Percentiles rank a stretch among this genome's conserved stretches.
Conservation (phyloP, 1,140 invertebrate species). For the Tetramorium parvispinum region DNA sequence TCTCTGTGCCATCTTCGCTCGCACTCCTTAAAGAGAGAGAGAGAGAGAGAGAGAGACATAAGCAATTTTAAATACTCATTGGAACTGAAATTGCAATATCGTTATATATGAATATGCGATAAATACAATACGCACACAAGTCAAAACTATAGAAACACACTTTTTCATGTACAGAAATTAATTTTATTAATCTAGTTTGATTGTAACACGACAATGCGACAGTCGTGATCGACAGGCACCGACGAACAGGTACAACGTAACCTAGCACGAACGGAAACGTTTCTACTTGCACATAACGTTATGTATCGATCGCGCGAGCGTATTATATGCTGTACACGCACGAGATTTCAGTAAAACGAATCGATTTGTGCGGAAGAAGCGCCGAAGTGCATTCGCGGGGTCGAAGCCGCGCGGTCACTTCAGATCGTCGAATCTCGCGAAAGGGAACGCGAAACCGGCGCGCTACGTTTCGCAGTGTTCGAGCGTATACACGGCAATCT, state of each 20-base stretch:
- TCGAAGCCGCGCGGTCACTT: not conserved
- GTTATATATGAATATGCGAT: not conserved
- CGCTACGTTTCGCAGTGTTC: not conserved
- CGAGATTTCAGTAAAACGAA: not conserved
- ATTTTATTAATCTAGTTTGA: not conserved
- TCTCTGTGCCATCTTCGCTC: slow-evolving; percentile 87
- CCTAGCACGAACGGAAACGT: not conserved
- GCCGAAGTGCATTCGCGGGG: not conserved
- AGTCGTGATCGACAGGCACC: not conserved
- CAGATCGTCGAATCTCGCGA: not conserved
- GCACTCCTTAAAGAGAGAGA: slow-evolving; percentile 20
- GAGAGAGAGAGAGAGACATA: slow-evolving; percentile 1
- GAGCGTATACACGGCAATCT: not conserved
- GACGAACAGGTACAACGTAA: not conserved
- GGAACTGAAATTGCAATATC: not conserved
- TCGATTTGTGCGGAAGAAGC: not conserved
- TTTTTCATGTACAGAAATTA: not conserved
- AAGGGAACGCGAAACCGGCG: not conserved
- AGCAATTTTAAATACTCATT: not conserved
- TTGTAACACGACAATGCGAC: not conserved
- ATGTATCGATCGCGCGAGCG: not conserved
- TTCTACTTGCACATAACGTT: not conserved
- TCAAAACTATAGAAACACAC: not conserved
- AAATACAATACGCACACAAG: not conserved
- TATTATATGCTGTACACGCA: not conserved